phyloP scores from a whole-genome alignment of 2,797 vertebrate genomes.

The Crenuchus spilurus region DNA sequence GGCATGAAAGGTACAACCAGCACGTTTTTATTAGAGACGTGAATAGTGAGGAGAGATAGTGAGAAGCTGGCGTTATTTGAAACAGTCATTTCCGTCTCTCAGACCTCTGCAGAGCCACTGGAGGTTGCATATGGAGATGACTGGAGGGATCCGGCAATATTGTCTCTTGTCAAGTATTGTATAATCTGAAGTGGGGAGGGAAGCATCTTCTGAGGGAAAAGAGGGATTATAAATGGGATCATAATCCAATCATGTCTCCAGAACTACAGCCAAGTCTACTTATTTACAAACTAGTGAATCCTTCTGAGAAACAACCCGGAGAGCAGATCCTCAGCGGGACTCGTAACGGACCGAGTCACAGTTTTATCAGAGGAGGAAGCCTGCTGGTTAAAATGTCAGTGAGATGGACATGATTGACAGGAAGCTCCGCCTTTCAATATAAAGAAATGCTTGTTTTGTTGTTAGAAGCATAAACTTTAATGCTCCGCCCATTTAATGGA shows the following conservation, averaged over 20 bases:
- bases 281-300: constrained; percentile 58
- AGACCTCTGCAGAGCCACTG: constrained; percentile 63
- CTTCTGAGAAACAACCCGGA: not conserved
- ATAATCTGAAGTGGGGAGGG: constrained; percentile 68
- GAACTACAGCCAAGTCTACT: constrained; percentile 65
- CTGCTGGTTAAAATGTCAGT: too few species aligned
- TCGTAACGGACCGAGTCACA: too few species aligned
- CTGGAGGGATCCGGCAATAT: constrained; percentile 67
- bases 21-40: constrained; percentile 8
- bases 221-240: constrained; percentile 77
- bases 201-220: constrained; percentile 69
- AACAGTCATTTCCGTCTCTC: not conserved
- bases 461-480: too few species aligned
- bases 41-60: constrained; percentile 2
- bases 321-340: not conserved
- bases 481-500: too few species aligned
- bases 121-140: constrained; percentile 67
- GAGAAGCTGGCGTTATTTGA: constrained; percentile 4
- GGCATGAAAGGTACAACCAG: not conserved
- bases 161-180: constrained; percentile 73
- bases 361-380: too few species aligned
- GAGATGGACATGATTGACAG: too few species aligned
- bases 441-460: too few species aligned
- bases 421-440: too few species aligned
- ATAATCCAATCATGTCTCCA: constrained; percentile 79